phyloP scores from a whole-genome alignment of 2,888 invertebrate species.

The Volucella inanis region DNA sequence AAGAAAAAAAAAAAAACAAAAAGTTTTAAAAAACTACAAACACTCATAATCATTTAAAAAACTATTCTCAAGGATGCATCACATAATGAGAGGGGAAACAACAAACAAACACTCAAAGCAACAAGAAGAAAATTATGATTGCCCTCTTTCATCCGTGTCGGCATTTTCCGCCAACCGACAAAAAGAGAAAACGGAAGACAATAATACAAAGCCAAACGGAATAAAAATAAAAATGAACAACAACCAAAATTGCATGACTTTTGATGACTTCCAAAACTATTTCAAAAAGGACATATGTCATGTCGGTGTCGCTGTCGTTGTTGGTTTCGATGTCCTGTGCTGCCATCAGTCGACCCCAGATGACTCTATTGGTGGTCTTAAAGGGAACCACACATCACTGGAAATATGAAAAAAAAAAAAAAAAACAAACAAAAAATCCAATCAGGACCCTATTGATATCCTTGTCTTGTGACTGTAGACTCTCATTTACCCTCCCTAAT shows the following conservation, averaged over 20 bases:
- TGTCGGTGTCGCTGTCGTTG: constrained; percentile 12
- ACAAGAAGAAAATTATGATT: constrained; percentile 59
- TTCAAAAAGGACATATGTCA: constrained; percentile 60
- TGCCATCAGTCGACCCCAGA: constrained; percentile 61
- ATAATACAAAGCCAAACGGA: constrained; percentile 29
- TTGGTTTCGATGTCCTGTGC: constrained; percentile 34
- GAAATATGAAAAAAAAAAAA: constrained; percentile 16
- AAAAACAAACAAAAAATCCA: constrained; percentile 58
- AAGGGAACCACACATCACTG: constrained; percentile 53
- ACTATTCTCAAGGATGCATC: constrained; percentile 50
- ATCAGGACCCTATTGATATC: constrained; percentile 71
- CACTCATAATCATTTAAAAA: constrained; percentile 59
- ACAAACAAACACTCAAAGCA: constrained; percentile 49
- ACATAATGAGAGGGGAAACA: constrained; percentile 31
- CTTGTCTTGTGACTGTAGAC: neutral
- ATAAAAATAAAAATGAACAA: constrained; percentile 18
- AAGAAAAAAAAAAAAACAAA: constrained; percentile 23
- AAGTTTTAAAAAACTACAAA: constrained; percentile 9
- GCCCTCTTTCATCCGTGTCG: constrained; percentile 69
- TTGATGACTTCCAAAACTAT: constrained; percentile 59
- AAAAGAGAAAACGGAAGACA: constrained; percentile 60
- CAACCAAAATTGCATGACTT: constrained; percentile 73
- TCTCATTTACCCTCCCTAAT: constrained; percentile 37
- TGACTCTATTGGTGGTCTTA: constrained; percentile 74
- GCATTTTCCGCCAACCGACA: constrained; percentile 67